Conservation (phyloP, 2,113 vertebrate genomes). For the Asarcornis scutulata region DNA sequence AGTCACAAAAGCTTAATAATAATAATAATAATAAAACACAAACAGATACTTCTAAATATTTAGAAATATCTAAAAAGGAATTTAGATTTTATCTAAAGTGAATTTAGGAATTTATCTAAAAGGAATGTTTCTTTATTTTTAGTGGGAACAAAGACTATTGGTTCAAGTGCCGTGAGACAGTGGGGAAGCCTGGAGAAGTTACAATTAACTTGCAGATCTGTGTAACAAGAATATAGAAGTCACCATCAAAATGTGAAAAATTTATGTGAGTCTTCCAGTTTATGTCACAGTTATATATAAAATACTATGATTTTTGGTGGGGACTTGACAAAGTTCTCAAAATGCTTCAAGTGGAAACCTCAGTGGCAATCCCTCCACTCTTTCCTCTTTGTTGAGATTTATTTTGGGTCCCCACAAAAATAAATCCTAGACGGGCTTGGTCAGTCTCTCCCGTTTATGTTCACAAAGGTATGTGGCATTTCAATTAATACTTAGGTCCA, state of each 20-base stretch:
- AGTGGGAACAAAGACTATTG: neutral
- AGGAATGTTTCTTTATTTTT: neutral
- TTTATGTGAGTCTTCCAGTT: neutral
- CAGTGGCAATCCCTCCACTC: fast-evolving
- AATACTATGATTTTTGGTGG: neutral
- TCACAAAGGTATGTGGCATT: neutral
- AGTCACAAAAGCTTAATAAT: neutral
- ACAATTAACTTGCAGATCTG: neutral
- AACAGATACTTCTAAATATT: neutral
- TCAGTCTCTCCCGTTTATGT: neutral
- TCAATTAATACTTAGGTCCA: neutral
- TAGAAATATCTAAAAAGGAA: neutral
- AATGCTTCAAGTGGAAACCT: neutral
- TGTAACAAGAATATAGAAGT: neutral
- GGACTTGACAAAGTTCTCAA: neutral
- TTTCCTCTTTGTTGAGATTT: neutral
- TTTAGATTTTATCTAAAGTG: too few relatives aligned
- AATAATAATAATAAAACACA: too few relatives aligned
- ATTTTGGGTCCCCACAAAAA: neutral
- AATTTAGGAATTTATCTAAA: neutral
- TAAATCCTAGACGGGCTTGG: neutral
- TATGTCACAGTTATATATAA: neutral
- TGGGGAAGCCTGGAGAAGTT: neutral
- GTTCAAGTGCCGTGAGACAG: neutral
- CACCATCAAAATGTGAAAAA: neutral